Base-by-base conservation (phyloP, 2,888 invertebrate genomes). In the Phalera bucephala region DNA sequence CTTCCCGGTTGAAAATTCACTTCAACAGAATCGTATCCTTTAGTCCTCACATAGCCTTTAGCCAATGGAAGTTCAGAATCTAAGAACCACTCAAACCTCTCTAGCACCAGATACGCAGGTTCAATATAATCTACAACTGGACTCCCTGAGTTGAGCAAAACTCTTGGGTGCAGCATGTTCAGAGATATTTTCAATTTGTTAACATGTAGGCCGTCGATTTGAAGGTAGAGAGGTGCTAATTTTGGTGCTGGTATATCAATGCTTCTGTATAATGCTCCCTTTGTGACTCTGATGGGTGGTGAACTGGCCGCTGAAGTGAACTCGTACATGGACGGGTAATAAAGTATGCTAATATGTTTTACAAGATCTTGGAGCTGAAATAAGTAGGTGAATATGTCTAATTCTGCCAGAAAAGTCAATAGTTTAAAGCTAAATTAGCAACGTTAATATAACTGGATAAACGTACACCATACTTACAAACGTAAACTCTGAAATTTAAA, bases 71-170 rank as follows among this genome's bases (percentile, higher is more conserved):
- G 1, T 3, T 70, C 66, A 14, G 52, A 47, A 33, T 83, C 81
- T 1, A 56, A 52, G 17, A 87, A 87, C 85, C 84, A 89, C 35
- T 82, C 75, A 23, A 88, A 83, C 5, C 52, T 55, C 43, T 89
- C 88, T 31, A 89, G 22, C 0, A 88, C 35, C 11, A 87, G 12
- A 48, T 88, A 72, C 0, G 77, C 75, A n/a, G 75, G 65, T 39
- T 86, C 82, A 4, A 82, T 69, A 14, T 65, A 61, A 10, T 82
- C 79, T 0, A 49, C 36, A 1, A 80, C 44, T 0, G 72, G 69
- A 1, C 66, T 44, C 1, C 81, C 79, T 45, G 68, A 59, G 31
- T 89, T 81, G 0, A 64, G 17, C 2, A 87, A 46, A 1, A 87
- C 41, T 25, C 81, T 77, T 8, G 88, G 85, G 48, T 84, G 78